Evolutionary conservation across 2,797 vertebrate species (phyloP), one percentile per base, ranked within the genome.

Genomic region (Cyprinella venusta): DNA sequence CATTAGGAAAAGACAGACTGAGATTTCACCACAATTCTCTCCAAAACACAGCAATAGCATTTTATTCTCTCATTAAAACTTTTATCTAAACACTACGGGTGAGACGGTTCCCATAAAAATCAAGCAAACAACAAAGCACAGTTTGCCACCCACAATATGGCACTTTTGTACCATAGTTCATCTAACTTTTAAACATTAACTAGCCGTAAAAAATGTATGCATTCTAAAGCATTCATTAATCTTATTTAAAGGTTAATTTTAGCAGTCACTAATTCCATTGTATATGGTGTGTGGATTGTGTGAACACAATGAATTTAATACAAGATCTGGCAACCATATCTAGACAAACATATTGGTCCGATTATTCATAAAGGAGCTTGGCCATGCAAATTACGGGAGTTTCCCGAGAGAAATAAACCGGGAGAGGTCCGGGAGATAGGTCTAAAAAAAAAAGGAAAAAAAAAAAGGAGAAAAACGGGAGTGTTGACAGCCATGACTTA

Each of bases 1-100:
- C 52, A 76, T 59, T 76, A 59, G 36, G 72, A 59, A 76, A 76
- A 54, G 50, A 54, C 30, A 54, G 19, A 38, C 50, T 36, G 50
- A 54, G 10, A 54, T 54, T 74, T 74, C 50, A 74, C 8, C 21
- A 40, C 13, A 59, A 24, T 75, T 21, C 72, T 40, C 52, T 75
- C 12, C 48, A 54, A 54, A 74, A n/a, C 10, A 33, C 48, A 21
- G 45, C 13, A 13, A 72, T 72, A 19, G 21, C 21, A 76, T 75
- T 72, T 75, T 36, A 40, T 48, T 77, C 56, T 21, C 56, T 63
- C n/a, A 61, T 59, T 76, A 63, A 21, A 59, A 16, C 30, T 63
- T 63, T 63, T 19, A 63, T 45, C 38, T 21, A 76, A 63, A 77
- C 38, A 61, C 38, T 61, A 42, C 8, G 26, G 24, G n/a, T 76